Conservation (phyloP, 2,113 vertebrate species). For the Strix uralensis region DNA sequence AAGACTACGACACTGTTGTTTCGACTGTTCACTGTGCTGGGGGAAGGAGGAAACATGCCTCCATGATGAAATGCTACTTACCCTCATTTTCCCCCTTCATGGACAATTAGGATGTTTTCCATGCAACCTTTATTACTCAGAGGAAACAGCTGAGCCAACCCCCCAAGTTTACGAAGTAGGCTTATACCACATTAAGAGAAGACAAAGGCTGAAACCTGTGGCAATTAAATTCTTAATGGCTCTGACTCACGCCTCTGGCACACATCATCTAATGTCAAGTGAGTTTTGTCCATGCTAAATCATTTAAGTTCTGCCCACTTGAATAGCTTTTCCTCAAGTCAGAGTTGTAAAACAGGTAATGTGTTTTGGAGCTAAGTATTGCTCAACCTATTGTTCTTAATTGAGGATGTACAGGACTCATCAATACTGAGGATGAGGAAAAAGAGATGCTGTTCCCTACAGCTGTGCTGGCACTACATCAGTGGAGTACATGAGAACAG, state of each 20-base stretch:
- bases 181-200: background rate
- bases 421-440: background rate
- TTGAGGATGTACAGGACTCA: background rate
- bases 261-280: background rate
- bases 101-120: background rate
- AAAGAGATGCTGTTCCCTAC: background rate
- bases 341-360: slow-evolving; percentile 14
- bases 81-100: background rate
- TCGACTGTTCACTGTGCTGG: background rate
- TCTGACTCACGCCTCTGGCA: slow-evolving; percentile 31
- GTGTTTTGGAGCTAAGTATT: background rate
- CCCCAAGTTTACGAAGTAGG: background rate
- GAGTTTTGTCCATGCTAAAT: background rate
- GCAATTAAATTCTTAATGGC: slow-evolving; percentile 42
- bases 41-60: background rate
- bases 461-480: background rate
- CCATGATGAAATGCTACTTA: background rate
- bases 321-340: slow-evolving; percentile 31
- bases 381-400: background rate
- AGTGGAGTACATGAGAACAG: background rate
- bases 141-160: slow-evolving; percentile 30
- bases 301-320: background rate
- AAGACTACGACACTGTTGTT: background rate
- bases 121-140: slow-evolving; percentile 17
- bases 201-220: slow-evolving; percentile 16